Evolutionary conservation across 1,140 invertebrate genomes (phyloP).

Genomic region (Listronotus bonariensis): DNA sequence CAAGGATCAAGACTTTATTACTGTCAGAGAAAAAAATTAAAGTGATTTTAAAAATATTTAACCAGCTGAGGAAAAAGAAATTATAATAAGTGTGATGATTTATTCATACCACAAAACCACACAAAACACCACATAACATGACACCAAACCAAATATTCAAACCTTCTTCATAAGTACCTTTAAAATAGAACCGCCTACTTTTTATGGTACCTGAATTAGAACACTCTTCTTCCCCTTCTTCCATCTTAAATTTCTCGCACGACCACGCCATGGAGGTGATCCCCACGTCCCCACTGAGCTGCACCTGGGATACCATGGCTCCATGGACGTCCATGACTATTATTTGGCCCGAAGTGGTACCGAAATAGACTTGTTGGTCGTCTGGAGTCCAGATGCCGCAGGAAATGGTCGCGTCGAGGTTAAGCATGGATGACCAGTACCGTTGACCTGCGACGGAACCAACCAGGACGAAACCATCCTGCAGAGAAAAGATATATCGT

Average conservation of each 20-base stretch:
- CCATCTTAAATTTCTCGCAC: slow-evolving; percentile 98
- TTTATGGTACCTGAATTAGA: slow-evolving; percentile 41
- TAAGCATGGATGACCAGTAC: slow-evolving; percentile 98
- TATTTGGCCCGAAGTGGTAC: slow-evolving; percentile 89
- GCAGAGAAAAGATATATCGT: not conserved
- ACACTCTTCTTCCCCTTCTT: slow-evolving; percentile 76
- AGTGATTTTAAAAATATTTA: no score
- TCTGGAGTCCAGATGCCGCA: slow-evolving; percentile 98
- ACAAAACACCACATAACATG: slow-evolving; percentile 2
- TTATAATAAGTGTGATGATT: no score
- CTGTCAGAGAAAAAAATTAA: no score
- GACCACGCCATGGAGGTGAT: slow-evolving; percentile 94
- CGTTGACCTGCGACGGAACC: slow-evolving; percentile 95
- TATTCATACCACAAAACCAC: slow-evolving; percentile 9
- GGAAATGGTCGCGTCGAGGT: slow-evolving; percentile 89
- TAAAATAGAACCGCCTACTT: slow-evolving; percentile 31
- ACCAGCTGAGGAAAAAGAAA: no score
- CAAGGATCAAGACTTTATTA: no score
- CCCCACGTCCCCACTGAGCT: slow-evolving; percentile 76
- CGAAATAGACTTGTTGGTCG: slow-evolving; percentile 96
- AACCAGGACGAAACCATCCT: slow-evolving; percentile 95
- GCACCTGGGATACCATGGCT: slow-evolving; percentile 90
- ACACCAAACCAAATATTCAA: slow-evolving; percentile 6
- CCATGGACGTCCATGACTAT: slow-evolving; percentile 97
- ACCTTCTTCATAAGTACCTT: slow-evolving; percentile 22